These are phyloP conservation scores for Siderastrea radians DNA, from an alignment of 92 coral and sea anemone genomes.

Conservation along the genomic window DNA sequence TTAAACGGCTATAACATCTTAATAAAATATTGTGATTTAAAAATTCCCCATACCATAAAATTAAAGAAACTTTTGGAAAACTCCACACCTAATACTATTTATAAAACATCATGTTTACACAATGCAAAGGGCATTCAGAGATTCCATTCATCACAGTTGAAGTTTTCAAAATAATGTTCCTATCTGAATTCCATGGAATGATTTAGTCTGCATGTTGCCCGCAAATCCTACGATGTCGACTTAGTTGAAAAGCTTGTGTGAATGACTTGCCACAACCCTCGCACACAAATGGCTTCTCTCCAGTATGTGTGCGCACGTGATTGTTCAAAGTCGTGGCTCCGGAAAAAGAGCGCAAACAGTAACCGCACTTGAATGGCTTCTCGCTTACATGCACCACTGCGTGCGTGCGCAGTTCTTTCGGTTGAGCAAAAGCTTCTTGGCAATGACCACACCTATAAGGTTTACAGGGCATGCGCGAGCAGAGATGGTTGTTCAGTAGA, in stretches of 20 bases:
- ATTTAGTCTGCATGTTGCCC: constrained; percentile 21
- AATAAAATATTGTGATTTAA: no score
- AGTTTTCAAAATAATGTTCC: background rate
- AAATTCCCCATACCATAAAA: no score
- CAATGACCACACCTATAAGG: constrained; percentile 96
- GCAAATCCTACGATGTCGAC: constrained; percentile 75
- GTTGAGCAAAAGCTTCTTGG: constrained; percentile 85
- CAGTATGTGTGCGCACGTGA: constrained; percentile 96
- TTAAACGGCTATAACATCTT: no score
- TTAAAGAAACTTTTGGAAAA: background rate
- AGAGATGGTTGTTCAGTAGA: constrained; percentile 85
- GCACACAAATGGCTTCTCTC: constrained; percentile 93
- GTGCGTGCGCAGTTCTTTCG: constrained; percentile 92
- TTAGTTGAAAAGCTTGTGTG: constrained; percentile 91
- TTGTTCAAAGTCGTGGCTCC: constrained; percentile 96
- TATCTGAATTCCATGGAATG: background rate
- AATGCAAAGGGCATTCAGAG: background rate
- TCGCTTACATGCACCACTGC: constrained; percentile 92
- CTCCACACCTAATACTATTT: no score
- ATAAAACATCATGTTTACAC: background rate
- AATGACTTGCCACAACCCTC: constrained; percentile 86
- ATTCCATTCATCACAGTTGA: background rate
- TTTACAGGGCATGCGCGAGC: constrained; percentile 82
- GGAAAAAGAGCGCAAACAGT: constrained; percentile 91
- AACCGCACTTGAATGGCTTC: constrained; percentile 96